These are phyloP conservation scores for Pelodiscus sinensis DNA, from an alignment of 2,113 vertebrate species.

Conservation along the genomic window DNA sequence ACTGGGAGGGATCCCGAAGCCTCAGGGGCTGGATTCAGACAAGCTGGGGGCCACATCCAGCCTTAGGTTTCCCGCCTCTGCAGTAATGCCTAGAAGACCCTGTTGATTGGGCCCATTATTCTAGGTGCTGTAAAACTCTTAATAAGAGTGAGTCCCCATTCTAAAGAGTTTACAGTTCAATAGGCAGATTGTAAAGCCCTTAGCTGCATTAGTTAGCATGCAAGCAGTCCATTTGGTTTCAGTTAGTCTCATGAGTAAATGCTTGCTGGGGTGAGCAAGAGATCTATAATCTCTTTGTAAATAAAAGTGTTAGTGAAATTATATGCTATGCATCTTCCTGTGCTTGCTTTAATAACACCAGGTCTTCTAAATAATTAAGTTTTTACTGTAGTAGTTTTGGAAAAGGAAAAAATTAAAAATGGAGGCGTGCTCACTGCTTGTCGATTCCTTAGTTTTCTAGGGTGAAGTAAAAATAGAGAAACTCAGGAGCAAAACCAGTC, in stretches of 20 bases:
- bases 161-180: neutral
- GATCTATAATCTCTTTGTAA: neutral
- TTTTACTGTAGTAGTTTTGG: neutral
- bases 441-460: neutral
- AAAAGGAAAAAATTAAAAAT: neutral
- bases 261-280: neutral
- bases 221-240: neutral
- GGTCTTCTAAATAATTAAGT: neutral
- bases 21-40: too few relatives aligned
- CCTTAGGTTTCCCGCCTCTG: too few relatives aligned
- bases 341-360: neutral
- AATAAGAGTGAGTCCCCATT: neutral
- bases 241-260: neutral
- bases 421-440: neutral
- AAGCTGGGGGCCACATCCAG: too few relatives aligned
- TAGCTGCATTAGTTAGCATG: rapidly evolving
- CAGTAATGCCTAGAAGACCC: neutral
- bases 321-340: neutral
- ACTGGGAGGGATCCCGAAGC: too few relatives aligned
- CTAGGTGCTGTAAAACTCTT: neutral
- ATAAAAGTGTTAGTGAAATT: neutral
- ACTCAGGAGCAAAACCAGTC: neutral
- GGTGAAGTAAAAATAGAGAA: neutral
- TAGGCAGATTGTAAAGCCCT: neutral
- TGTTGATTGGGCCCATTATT: neutral